Evolutionary conservation across 2,888 invertebrate species (phyloP), one percentile per base, ranked within the genome.

Genomic region (Drosophila algonquin): DNA sequence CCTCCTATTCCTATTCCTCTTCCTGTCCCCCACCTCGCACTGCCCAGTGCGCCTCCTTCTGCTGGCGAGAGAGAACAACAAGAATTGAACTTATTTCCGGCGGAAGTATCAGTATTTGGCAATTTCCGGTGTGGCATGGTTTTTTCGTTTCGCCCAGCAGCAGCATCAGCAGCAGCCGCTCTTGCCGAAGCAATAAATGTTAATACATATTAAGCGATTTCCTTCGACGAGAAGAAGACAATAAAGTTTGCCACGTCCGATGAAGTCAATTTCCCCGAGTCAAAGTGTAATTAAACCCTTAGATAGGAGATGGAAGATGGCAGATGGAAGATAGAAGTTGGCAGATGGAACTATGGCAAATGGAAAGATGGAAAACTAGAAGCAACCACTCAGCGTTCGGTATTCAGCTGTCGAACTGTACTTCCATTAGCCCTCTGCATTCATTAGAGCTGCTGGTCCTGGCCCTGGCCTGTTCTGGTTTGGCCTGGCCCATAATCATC

Each of bases 81-180:
- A 77, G 77, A 81, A 88, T 87, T 87, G 70, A 87, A 84, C 84
- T 74, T 75, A 90, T 89, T 87, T 86, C 90, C 86, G 89, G 77
- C 77, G 86, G 86, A 86, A 76, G 90, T 77, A 81, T 86, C 89
- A 87, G 86, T 75, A 76, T 86, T 89, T 73, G 81, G 84, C 81
- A 90, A 86, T 86, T 89, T 86, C 86, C 86, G 86, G 89, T 64
- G 59, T 67, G 67, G 62, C 56, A 55, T 59, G 65, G 75, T 44
- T 27, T 47, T 44, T 18, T 48, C 18, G 1, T 18, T 40, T 46
- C 62, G 64, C 77, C 53, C 50, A 55, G 68, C 32, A 9, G 12
- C 75, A 78, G 21, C 32, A 27, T 6, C 27, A 6, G 27, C 27
- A 10, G 10, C 32, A 12, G 12, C 75, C 75, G 78, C 73, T 67